phyloP scores from a whole-genome alignment of 1,140 invertebrate species.

The Camponotus pennsylvanicus region DNA sequence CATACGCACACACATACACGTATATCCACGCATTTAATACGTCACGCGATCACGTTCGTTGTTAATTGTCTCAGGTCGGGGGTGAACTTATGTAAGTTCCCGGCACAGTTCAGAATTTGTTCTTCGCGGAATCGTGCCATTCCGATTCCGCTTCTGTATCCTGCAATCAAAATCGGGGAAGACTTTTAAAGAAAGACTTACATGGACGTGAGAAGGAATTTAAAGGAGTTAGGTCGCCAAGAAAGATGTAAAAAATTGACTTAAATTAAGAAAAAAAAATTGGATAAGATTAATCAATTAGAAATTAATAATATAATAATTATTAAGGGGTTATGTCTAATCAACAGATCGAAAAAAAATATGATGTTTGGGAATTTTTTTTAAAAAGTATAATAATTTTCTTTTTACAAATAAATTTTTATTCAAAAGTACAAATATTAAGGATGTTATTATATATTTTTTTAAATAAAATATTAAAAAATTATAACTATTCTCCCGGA shows the following conservation, averaged over 20 bases:
- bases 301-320: too few relatives aligned
- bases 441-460: too few relatives aligned
- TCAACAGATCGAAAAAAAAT: too few relatives aligned
- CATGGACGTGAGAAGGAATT: background rate
- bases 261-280: background rate
- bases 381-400: too few relatives aligned
- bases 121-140: conserved; percentile 66
- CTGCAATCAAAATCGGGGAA: conserved; percentile 64
- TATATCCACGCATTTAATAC: conserved; percentile 72
- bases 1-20: conserved; percentile 61
- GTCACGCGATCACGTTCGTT: conserved; percentile 71
- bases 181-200: background rate
- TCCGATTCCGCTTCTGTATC: conserved; percentile 73
- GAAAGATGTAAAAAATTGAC: background rate
- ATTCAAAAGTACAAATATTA: too few relatives aligned
- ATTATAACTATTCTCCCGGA: too few relatives aligned
- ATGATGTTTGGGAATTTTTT: too few relatives aligned
- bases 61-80: conserved; percentile 65
- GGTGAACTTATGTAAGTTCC: conserved; percentile 52
- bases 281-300: background rate
- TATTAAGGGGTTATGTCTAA: too few relatives aligned
- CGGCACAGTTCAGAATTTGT: conserved; percentile 48
- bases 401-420: too few relatives aligned
- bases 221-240: background rate
- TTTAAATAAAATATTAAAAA: too few relatives aligned